phyloP scores from a whole-genome alignment of 2,113 vertebrate genomes.

The Oncorhynchus clarkii region DNA sequence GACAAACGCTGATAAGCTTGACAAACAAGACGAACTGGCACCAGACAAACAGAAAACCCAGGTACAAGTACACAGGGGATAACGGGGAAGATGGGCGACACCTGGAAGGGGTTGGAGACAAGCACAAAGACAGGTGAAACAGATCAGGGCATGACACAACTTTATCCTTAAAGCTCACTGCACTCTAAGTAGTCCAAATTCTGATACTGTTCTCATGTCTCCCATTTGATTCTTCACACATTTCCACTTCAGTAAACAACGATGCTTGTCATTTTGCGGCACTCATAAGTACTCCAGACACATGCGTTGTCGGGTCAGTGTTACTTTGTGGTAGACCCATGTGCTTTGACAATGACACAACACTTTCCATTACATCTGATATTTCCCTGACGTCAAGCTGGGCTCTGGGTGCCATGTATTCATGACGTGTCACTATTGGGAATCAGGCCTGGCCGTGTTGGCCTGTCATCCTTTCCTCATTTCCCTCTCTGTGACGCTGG shows the following conservation, averaged over 20 bases:
- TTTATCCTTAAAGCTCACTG: no score
- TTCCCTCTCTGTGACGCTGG: slow-evolving; percentile 33
- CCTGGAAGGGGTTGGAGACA: no score
- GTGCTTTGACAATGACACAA: background rate
- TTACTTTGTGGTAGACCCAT: background rate
- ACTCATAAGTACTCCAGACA: background rate
- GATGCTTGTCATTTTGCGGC: background rate
- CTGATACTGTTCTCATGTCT: background rate
- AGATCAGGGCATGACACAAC: no score
- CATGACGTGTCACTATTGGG: slow-evolving; percentile 19
- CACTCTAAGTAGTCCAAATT: no score
- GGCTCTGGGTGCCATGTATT: slow-evolving; percentile 9
- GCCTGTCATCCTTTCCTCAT: slow-evolving; percentile 43
- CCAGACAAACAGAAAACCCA: no score
- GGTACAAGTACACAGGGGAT: no score
- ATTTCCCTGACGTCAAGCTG: background rate
- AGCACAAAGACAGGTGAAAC: no score
- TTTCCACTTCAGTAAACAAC: no score
- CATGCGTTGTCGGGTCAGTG: background rate
- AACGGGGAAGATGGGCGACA: no score
- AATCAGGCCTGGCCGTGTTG: slow-evolving; percentile 19
- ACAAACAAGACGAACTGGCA: no score
- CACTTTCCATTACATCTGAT: background rate
- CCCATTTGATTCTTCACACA: slow-evolving; percentile 10
- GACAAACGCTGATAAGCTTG: no score